Evolutionary conservation across 2,797 vertebrate species (phyloP), one percentile per base, ranked within the genome.

Genomic region (Sebastes oblongus): DNA sequence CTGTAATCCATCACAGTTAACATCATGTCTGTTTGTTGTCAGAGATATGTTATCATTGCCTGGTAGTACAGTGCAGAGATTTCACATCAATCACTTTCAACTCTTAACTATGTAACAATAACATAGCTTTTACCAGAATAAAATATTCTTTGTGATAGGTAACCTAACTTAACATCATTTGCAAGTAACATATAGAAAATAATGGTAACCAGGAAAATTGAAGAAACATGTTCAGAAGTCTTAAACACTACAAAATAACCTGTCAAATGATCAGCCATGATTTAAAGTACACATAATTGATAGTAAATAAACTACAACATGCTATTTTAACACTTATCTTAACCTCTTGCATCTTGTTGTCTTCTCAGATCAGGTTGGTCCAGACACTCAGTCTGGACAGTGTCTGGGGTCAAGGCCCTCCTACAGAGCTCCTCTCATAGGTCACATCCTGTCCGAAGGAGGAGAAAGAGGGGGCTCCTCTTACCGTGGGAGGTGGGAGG

Each of bases 361-460:
- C 78, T 54, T 42, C 78, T 84, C 66, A 79, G 54, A 84, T 86
- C 60, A 73, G 64, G 69, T 86, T 64, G 77, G 69, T 84, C 81
- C 92, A 94, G 95, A 95, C 93, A 83, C 71, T 39, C 72, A 85
- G 95, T 96, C 96, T 96, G 96, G 94, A 94, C 92, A 95, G 87
- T 86, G 93, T 96, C 93, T 95, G 80, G 82, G 92, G 94, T 94
- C 92, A 94, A 89, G 83, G 92, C 93, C 92, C 92, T 87, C 93
- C 91, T 86, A 88, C 87, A 80, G 93, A 69, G 85, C 90, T 80
- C 89, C 90, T 91, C 86, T 85, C 80, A 88, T 87, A 89, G 93
- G 93, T 93, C 91, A 94, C 91, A 95, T 95, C 94, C 95, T 95
- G 95, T 94, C 93, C 88, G 20, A 91, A 84, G 66, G 84, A 92